Percentiles rank a stretch among this genome's conserved stretches.
Evolutionary conservation across 1,140 invertebrate genomes (phyloP).

Genomic region (Brachionus sp.): DNA sequence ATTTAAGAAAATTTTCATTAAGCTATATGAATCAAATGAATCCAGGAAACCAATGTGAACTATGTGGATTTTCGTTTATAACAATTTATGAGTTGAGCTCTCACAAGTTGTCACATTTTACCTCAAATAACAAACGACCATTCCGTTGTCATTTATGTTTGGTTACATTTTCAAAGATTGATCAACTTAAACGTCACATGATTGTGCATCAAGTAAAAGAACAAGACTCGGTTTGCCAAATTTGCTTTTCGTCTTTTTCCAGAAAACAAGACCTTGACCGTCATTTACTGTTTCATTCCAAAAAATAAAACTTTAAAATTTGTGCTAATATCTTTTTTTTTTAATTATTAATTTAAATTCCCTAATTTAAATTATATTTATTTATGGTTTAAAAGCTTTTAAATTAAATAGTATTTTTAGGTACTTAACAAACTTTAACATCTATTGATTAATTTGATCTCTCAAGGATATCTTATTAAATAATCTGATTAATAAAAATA

Average conservation of each 20-base stretch:
- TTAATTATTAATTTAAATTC: background rate
- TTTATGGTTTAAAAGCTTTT: no score
- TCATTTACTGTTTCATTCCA: slow-evolving; percentile 41
- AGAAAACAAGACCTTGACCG: slow-evolving; percentile 44
- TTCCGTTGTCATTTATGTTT: slow-evolving; percentile 36
- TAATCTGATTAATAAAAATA: no score
- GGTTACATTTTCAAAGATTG: slow-evolving; percentile 39
- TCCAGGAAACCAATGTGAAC: background rate
- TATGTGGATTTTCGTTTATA: slow-evolving; percentile 4
- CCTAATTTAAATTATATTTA: no score
- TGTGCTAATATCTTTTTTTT: background rate
- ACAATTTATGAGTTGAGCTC: background rate
- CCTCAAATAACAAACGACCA: slow-evolving; percentile 21
- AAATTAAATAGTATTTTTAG: no score
- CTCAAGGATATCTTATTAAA: no score
- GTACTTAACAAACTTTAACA: no score
- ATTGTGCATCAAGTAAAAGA: slow-evolving; percentile 43
- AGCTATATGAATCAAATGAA: background rate
- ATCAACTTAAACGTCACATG: slow-evolving; percentile 41
- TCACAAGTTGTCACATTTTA: background rate
- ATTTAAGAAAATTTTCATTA: background rate
- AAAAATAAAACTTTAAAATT: background rate
- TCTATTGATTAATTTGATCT: no score
- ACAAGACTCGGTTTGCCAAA: slow-evolving; percentile 40
- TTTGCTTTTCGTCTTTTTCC: slow-evolving; percentile 37